Conservation (phyloP, 2,797 vertebrate genomes). For the Pogonophryne albipinna region DNA sequence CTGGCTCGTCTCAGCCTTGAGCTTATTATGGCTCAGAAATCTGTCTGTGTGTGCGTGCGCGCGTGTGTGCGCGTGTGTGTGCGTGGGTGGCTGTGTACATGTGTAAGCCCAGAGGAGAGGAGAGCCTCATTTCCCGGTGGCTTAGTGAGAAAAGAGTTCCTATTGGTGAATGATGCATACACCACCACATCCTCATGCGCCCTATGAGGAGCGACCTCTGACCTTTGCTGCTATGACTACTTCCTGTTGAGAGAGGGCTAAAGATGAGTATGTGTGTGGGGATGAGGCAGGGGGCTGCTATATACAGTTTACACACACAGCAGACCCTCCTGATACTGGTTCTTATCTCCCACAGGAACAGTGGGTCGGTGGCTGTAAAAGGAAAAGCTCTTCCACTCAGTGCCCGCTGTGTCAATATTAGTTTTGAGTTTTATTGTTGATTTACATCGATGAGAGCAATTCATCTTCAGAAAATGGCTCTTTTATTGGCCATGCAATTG, state of each 20-base stretch:
- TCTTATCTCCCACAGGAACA: background rate
- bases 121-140: constrained; percentile 58
- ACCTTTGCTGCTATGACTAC: constrained; percentile 53
- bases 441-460: background rate
- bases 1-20: constrained; percentile 28
- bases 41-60: too few species aligned
- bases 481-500: constrained; percentile 18
- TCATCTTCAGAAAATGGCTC: too few species aligned
- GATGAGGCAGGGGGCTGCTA: background rate
- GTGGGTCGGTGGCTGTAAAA: constrained; percentile 1
- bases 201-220: constrained; percentile 56
- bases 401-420: constrained; percentile 32
- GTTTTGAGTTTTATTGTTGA: constrained; percentile 22
- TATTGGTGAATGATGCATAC: constrained; percentile 52
- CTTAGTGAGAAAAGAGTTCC: constrained; percentile 60
- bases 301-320: constrained; percentile 4
- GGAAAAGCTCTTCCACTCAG: background rate
- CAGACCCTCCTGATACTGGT: background rate
- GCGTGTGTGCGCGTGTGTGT: background rate
- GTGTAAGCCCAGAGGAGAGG: constrained; percentile 50
- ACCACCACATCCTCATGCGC: constrained; percentile 66
- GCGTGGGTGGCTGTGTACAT: constrained; percentile 7
- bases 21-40: constrained; percentile 31
- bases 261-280: constrained; percentile 15
- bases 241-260: constrained; percentile 58